These are phyloP conservation scores for Thunnus maccoyii DNA, from an alignment of 2,113 vertebrate genomes.

Conservation along the genomic window DNA sequence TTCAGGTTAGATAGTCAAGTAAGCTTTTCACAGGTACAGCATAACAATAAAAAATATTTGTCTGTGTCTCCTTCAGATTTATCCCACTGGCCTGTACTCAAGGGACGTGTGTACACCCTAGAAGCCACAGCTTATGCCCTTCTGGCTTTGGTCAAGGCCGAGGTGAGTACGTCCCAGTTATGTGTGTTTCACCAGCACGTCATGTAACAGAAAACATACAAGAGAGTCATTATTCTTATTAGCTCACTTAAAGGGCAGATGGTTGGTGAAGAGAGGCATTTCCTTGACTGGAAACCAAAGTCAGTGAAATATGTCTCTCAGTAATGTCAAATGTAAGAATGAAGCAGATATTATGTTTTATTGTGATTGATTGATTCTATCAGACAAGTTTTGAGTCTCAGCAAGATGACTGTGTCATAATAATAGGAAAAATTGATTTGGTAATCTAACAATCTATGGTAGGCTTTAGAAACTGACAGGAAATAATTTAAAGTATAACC, in stretches of 20 bases:
- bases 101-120: conserved; percentile 79
- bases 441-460: too few species aligned
- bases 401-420: too few species aligned
- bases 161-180: conserved; percentile 47
- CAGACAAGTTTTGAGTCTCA: too few species aligned
- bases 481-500: not conserved
- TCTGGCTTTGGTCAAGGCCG: conserved; percentile 84
- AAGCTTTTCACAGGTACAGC: not conserved
- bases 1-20: too few species aligned
- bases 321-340: too few species aligned
- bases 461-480: too few species aligned
- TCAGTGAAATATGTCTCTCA: not conserved
- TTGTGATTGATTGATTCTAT: too few species aligned
- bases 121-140: conserved; percentile 93
- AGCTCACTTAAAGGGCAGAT: not conserved
- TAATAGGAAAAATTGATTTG: too few species aligned
- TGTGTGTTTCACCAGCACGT: not conserved
- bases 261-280: not conserved
- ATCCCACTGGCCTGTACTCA: conserved; percentile 80
- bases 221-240: not conserved
- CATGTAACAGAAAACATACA: not conserved
- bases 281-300: not conserved
- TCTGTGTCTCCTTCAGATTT: conserved; percentile 65
- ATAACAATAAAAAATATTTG: not conserved
- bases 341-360: too few species aligned